phyloP scores from a whole-genome alignment of 2,888 invertebrate species.

The Eilema caniola region DNA sequence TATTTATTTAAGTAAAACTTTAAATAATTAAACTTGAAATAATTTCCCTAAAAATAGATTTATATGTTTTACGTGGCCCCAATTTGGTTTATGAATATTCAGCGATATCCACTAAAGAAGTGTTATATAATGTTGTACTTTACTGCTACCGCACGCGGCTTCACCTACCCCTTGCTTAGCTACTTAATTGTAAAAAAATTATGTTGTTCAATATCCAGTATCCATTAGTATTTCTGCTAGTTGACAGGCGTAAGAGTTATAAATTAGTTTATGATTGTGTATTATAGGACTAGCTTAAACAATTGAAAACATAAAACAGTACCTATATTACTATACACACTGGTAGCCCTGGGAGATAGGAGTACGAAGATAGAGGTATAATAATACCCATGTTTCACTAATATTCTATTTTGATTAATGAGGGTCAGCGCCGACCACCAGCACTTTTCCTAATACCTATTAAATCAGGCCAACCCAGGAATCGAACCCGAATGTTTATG shows the following conservation, averaged over 20 bases:
- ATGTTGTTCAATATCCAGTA: conserved; percentile 13
- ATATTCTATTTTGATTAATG: not conserved
- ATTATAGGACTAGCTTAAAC: not conserved
- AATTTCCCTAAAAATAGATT: too few species aligned
- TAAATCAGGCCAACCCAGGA: not conserved
- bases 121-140: not conserved
- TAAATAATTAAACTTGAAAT: too few species aligned
- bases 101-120: not conserved
- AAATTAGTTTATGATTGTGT: not conserved
- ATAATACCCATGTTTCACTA: not conserved
- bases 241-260: not conserved
- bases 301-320: not conserved
- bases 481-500: not conserved
- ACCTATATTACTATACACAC: not conserved
- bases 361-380: not conserved
- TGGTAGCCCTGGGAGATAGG: not conserved
- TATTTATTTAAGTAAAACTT: too few species aligned
- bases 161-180: conserved; percentile 43
- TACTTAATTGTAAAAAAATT: conserved; percentile 51
- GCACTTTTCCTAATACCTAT: not conserved
- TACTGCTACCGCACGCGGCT: conserved; percentile 40
- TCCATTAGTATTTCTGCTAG: not conserved
- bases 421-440: too few species aligned
- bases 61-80: not conserved
- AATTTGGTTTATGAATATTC: not conserved